phyloP scores from a whole-genome alignment of 64 coral and sea anemone species.

The Porites australiensis region DNA sequence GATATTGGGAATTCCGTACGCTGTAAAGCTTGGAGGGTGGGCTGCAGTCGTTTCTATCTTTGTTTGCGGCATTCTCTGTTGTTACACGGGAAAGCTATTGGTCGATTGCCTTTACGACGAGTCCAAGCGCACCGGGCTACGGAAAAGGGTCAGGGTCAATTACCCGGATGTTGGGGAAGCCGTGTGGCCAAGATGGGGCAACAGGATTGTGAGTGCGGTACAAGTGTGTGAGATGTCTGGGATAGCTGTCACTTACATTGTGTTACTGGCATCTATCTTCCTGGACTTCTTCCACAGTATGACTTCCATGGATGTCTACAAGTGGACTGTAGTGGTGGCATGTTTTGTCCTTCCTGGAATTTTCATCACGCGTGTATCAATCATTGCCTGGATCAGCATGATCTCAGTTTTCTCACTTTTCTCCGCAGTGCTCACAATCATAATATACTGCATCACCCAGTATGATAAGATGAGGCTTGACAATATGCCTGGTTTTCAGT shows the following conservation, averaged over 20 bases:
- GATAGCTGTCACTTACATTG: slow-evolving; percentile 82
- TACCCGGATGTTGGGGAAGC: slow-evolving; percentile 91
- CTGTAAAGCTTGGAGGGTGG: slow-evolving; percentile 85
- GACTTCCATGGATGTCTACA: slow-evolving; percentile 67
- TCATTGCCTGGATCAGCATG: slow-evolving; percentile 96
- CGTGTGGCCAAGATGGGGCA: slow-evolving; percentile 86
- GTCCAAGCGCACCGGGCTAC: slow-evolving; percentile 80
- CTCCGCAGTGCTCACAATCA: slow-evolving; percentile 64
- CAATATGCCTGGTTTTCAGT: slow-evolving; percentile 73
- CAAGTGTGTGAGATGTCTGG: slow-evolving; percentile 95
- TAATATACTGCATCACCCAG: slow-evolving; percentile 74
- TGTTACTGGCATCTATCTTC: slow-evolving; percentile 72
- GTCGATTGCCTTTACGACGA: slow-evolving; percentile 82
- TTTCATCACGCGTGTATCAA: slow-evolving; percentile 85
- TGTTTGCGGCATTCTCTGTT: slow-evolving; percentile 71
- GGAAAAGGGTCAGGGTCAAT: slow-evolving; percentile 73
- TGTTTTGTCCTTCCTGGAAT: slow-evolving; percentile 74
- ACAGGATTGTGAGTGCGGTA: slow-evolving; percentile 81
- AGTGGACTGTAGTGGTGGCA: slow-evolving; percentile 83
- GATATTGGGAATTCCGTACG: slow-evolving; percentile 85
- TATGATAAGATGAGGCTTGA: slow-evolving; percentile 68
- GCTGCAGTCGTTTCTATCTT: slow-evolving; percentile 66
- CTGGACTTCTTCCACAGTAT: slow-evolving; percentile 61
- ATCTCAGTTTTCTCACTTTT: slow-evolving; percentile 81
- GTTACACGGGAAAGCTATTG: slow-evolving; percentile 83